Evolutionary conservation across 2,113 vertebrate genomes (phyloP).

Genomic region (Ploceus nigricollis): DNA sequence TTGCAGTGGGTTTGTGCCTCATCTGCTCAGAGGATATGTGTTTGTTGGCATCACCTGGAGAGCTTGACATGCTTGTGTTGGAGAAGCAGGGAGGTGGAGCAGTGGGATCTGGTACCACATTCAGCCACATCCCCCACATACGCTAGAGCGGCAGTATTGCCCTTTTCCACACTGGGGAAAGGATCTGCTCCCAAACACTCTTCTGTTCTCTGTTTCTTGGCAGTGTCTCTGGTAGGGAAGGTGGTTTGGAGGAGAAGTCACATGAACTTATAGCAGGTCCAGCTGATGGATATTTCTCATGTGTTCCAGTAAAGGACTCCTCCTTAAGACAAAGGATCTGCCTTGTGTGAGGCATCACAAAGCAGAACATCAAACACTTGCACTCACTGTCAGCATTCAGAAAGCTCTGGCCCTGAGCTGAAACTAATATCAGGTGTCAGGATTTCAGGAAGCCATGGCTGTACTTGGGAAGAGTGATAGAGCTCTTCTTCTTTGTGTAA

Average conservation of each 20-base stretch:
- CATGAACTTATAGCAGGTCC: neutral
- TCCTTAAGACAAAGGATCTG: neutral
- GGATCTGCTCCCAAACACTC: neutral
- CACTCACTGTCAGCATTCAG: neutral
- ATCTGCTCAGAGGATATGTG: accelerated
- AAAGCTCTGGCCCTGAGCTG: neutral
- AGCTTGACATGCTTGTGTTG: neutral
- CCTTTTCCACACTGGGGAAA: neutral
- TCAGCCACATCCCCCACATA: too few relatives aligned
- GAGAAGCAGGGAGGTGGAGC: neutral
- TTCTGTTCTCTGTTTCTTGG: neutral
- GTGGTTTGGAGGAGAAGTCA: neutral
- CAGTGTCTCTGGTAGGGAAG: neutral
- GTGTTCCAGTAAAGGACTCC: neutral
- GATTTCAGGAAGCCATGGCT: neutral
- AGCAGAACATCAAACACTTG: neutral
- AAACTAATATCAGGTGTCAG: accelerated
- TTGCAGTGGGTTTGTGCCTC: accelerated
- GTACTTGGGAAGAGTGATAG: neutral
- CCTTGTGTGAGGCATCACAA: neutral
- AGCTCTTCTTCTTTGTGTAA: neutral
- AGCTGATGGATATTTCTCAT: neutral
- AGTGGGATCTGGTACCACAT: neutral
- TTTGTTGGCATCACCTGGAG: neutral
- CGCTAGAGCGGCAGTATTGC: neutral